A percentile compares a stretch with the other conserved stretches of the same genome.
phyloP scores from a whole-genome alignment of 2,888 invertebrate species.

The Protophormia terraenovae region DNA sequence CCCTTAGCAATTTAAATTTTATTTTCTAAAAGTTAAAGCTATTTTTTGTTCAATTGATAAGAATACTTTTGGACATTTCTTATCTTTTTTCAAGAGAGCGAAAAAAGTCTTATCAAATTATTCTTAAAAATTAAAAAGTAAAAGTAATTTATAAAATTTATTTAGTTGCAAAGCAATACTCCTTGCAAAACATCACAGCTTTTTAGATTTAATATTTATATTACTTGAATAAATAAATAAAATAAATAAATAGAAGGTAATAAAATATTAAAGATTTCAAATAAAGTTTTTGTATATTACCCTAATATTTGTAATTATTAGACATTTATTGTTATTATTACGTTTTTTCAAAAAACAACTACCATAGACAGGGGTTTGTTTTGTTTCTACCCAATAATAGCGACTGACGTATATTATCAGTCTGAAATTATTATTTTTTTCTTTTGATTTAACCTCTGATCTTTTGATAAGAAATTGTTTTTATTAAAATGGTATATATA shows the following conservation, averaged over 20 bases:
- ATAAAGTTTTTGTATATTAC: no score
- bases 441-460: constrained; percentile 53
- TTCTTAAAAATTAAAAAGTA: constrained; percentile 22
- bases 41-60: neutral
- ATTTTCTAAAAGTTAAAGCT: neutral
- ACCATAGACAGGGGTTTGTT: neutral
- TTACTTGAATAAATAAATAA: no score
- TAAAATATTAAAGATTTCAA: no score
- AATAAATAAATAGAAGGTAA: no score
- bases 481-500: neutral
- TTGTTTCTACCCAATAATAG: constrained; percentile 5
- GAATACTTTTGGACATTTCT: neutral
- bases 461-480: constrained; percentile 29
- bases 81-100: neutral
- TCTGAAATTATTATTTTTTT: constrained; percentile 32
- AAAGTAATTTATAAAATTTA: neutral
- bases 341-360: neutral
- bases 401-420: constrained; percentile 41
- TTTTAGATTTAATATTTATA: no score
- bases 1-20: neutral
- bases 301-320: no score
- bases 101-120: neutral
- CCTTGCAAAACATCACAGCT: neutral
- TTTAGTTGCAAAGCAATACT: neutral
- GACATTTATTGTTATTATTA: neutral